Conservation (phyloP, 2,797 vertebrate genomes). For the Melanotaenia maccullochi region DNA sequence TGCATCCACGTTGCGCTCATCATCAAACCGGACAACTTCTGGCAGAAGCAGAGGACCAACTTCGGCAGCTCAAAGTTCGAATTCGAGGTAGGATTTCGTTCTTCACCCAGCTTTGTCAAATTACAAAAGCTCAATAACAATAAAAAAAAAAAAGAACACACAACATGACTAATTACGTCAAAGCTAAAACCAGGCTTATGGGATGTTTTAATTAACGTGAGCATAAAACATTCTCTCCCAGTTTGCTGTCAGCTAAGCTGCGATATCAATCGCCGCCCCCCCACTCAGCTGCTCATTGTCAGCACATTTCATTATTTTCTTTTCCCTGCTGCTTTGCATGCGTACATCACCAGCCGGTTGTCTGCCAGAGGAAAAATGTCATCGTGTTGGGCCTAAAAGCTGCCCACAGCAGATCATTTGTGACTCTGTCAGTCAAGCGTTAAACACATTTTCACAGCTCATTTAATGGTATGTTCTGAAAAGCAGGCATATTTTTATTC, state of each 20-base stretch:
- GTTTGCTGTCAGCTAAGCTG: conserved; percentile 46
- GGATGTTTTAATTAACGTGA: background rate
- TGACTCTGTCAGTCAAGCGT: conserved; percentile 20
- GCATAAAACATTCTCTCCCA: conserved; percentile 3
- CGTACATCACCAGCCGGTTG: conserved; percentile 39
- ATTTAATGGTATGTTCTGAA: conserved; percentile 20
- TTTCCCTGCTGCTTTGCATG: conserved; percentile 27
- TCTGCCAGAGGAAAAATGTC: conserved; percentile 26
- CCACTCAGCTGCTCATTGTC: conserved; percentile 44
- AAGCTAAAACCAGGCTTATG: background rate
- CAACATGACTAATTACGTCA: background rate
- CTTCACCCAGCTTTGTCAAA: background rate
- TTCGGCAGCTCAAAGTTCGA: conserved; percentile 99
- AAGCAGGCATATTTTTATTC: conserved; percentile 24
- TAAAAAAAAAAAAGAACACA: too few species aligned
- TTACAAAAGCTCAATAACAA: background rate
- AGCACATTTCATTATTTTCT: conserved; percentile 48
- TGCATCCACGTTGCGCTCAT: conserved; percentile 99
- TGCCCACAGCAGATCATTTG: conserved; percentile 21
- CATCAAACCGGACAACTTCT: conserved; percentile 99
- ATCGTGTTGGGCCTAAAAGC: conserved; percentile 23
- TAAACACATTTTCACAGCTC: conserved; percentile 34
- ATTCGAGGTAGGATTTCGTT: conserved; percentile 88
- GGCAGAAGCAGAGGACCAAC: conserved; percentile 99
- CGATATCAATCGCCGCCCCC: conserved; percentile 20